phyloP scores from a whole-genome alignment of 30 jellyfish, hydroid and myxozoan genomes.

The Pseudorhiza aurosa region DNA sequence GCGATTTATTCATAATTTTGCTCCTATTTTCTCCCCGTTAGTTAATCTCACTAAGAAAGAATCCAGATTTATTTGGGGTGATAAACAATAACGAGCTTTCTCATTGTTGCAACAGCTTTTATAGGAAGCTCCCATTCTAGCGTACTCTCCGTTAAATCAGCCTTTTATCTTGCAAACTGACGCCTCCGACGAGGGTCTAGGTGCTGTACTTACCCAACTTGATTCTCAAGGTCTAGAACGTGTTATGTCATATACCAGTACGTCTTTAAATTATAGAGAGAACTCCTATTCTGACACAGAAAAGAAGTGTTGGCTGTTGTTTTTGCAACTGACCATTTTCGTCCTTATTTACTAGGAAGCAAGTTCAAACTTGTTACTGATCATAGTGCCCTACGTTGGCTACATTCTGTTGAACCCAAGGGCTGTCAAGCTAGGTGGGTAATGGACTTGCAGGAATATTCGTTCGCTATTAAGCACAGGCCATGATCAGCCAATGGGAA shows the following conservation, averaged over 20 bases:
- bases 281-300: constrained; percentile 56
- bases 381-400: constrained; percentile 60
- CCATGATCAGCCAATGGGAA: constrained; percentile 44
- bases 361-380: constrained; percentile 46
- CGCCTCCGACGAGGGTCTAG: constrained; percentile 55
- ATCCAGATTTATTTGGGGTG: constrained; percentile 21
- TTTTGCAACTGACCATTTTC: constrained; percentile 35
- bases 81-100: constrained; percentile 15
- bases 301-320: constrained; percentile 65
- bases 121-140: constrained; percentile 41
- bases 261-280: constrained; percentile 24
- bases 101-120: constrained; percentile 7
- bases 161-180: constrained; percentile 50
- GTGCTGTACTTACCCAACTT: constrained; percentile 50
- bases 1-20: constrained; percentile 39
- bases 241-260: constrained; percentile 42
- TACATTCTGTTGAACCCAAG: constrained; percentile 38
- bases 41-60: constrained; percentile 28
- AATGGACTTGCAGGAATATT: constrained; percentile 31
- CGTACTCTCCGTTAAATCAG: constrained; percentile 35
- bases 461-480: constrained; percentile 19
- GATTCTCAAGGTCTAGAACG: constrained; percentile 19
- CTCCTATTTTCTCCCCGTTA: constrained; percentile 20
- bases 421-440: constrained; percentile 68
- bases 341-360: constrained; percentile 44